These are phyloP conservation scores for Nowickia ferox DNA, from an alignment of 2,888 invertebrate genomes.

Conservation along the genomic window DNA sequence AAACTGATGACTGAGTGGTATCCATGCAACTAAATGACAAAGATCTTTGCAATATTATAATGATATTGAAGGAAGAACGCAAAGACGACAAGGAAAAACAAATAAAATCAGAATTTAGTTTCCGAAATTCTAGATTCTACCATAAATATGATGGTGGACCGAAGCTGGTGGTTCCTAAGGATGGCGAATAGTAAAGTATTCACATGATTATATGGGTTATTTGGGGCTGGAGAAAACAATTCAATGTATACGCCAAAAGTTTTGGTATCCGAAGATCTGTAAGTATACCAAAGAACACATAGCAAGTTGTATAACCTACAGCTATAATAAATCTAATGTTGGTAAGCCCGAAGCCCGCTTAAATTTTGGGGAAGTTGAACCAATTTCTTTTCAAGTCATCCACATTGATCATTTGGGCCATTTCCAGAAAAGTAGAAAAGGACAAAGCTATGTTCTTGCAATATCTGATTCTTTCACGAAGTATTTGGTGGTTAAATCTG, in stretches of 20 bases:
- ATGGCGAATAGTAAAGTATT: constrained; percentile 6
- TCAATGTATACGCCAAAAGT: not conserved
- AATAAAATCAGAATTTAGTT: not conserved
- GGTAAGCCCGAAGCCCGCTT: constrained; percentile 38
- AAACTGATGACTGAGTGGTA: constrained; percentile 60
- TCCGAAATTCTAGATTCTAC: constrained; percentile 38
- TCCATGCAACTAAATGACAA: constrained; percentile 65
- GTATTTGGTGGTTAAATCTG: constrained; percentile 60
- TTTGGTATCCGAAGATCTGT: constrained; percentile 15
- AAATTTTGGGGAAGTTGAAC: not conserved
- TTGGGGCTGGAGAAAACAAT: not conserved
- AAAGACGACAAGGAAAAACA: not conserved
- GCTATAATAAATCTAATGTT: not conserved
- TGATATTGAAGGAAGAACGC: not conserved
- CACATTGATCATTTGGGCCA: constrained; percentile 61
- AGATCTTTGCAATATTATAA: constrained; percentile 4
- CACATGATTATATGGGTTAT: not conserved
- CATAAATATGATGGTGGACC: constrained; percentile 4
- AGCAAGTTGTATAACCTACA: not conserved
- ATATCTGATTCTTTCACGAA: constrained; percentile 50
- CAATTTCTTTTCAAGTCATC: constrained; percentile 41
- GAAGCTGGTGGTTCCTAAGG: not conserved
- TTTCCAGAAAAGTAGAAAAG: constrained; percentile 33
- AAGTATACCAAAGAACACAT: constrained; percentile 9
- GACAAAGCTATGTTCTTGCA: constrained; percentile 57